These are phyloP conservation scores for Mythimna albipuncta DNA, from an alignment of 2,888 invertebrate genomes.

Conservation along the genomic window DNA sequence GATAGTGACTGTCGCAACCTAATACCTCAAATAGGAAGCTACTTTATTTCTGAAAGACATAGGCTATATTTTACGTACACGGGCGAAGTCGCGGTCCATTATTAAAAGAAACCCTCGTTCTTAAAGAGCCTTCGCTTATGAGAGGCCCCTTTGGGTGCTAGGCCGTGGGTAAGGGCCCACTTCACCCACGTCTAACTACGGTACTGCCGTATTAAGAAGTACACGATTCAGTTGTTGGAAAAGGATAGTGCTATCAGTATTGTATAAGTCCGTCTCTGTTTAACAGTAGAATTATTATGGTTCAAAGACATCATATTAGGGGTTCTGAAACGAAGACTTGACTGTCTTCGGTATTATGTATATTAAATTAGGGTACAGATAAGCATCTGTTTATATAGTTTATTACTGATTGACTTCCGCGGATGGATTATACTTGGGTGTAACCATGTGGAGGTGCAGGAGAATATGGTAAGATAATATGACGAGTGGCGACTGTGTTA, in stretches of 20 bases:
- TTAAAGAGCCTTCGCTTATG: no score
- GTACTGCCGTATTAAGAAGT: neutral
- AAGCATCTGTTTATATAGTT: constrained; percentile 57
- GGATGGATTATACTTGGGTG: constrained; percentile 26
- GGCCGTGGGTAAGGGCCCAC: no score
- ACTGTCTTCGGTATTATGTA: constrained; percentile 51
- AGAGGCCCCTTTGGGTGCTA: no score
- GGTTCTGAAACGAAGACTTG: constrained; percentile 28
- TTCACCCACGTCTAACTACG: no score
- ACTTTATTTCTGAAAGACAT: no score
- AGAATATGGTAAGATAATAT: constrained; percentile 9
- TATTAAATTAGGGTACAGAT: constrained; percentile 60
- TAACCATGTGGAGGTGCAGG: constrained; percentile 21
- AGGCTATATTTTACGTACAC: no score
- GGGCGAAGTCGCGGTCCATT: no score
- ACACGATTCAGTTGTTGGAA: neutral
- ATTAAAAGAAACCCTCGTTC: no score
- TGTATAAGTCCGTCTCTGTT: neutral
- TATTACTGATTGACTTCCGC: constrained; percentile 43
- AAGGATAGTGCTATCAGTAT: neutral
- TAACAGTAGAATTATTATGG: neutral
- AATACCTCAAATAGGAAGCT: no score
- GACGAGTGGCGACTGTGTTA: neutral
- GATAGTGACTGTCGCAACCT: no score
- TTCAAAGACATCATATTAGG: no score